phyloP scores from a whole-genome alignment of 2,113 vertebrate genomes.

The Zapornia atra region DNA sequence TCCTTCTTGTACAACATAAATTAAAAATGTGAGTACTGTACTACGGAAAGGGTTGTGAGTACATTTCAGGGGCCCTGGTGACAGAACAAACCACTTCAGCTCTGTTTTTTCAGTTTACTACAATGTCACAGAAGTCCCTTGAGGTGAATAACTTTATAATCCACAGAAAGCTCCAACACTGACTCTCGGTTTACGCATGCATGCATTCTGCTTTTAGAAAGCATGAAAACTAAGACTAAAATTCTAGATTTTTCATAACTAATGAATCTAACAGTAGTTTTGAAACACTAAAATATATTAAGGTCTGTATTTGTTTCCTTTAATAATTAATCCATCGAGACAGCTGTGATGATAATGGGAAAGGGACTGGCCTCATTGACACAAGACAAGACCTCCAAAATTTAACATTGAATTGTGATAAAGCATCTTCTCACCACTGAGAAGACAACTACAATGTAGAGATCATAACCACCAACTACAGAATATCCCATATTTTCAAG shows the following conservation, averaged over 20 bases:
- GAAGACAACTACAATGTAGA: background rate
- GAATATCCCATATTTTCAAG: background rate
- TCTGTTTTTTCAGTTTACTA: conserved; percentile 30
- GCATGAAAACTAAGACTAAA: background rate
- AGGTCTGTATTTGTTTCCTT: background rate
- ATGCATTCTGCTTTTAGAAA: background rate
- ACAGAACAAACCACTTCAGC: conserved; percentile 22
- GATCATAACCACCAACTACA: background rate
- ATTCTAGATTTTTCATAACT: background rate
- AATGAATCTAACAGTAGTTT: background rate
- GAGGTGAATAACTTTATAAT: conserved; percentile 16
- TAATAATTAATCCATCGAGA: background rate
- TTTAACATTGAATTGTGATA: background rate
- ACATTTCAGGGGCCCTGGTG: conserved; percentile 5
- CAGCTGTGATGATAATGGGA: background rate
- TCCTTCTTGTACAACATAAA: conserved; percentile 28
- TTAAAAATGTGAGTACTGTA: conserved; percentile 19
- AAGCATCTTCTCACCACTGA: background rate
- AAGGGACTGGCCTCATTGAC: background rate
- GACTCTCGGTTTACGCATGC: background rate
- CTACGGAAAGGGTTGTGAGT: background rate
- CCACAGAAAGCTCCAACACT: conserved; percentile 3
- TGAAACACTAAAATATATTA: background rate
- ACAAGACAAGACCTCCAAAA: background rate
- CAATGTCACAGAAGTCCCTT: conserved; percentile 17